Evolutionary conservation across 1,140 invertebrate species (phyloP).

Genomic region (Drosophila insularis): DNA sequence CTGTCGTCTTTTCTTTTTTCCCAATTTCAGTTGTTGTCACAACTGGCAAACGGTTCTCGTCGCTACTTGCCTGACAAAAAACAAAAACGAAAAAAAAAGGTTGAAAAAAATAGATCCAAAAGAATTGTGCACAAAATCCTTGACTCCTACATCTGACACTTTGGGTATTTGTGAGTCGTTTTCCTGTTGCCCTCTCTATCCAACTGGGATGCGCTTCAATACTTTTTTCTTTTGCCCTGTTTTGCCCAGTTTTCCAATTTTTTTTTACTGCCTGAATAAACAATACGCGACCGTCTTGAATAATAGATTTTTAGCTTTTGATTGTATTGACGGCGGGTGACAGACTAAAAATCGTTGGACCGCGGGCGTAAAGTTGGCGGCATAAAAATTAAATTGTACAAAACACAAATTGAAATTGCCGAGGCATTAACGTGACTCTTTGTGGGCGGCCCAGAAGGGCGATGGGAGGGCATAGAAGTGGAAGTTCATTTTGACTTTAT

Average conservation of each 20-base stretch:
- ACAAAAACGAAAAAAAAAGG: not conserved
- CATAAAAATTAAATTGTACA: conserved; percentile 61
- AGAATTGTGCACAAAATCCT: conserved; percentile 61
- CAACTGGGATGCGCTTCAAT: conserved; percentile 36
- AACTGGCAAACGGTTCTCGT: conserved; percentile 51
- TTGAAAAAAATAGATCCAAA: conserved; percentile 27
- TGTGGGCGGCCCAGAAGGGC: conserved; percentile 21
- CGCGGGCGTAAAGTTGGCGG: conserved; percentile 21
- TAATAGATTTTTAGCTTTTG: conserved; percentile 77
- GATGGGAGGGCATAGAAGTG: not conserved
- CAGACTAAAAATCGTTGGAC: conserved; percentile 25
- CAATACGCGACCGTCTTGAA: conserved; percentile 58
- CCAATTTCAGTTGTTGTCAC: conserved; percentile 64
- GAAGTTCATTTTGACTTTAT: conserved; percentile 15
- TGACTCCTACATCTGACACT: conserved; percentile 64
- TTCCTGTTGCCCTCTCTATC: conserved; percentile 10
- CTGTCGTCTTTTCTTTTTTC: conserved; percentile 2
- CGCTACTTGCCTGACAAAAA: conserved; percentile 20
- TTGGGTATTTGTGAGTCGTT: conserved; percentile 52
- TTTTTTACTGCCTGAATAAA: conserved; percentile 57
- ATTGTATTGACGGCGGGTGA: conserved; percentile 57
- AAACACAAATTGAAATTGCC: conserved; percentile 64
- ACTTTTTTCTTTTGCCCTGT: conserved; percentile 32
- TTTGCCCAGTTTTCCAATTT: conserved; percentile 18
- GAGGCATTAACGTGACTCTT: conserved; percentile 57